Base-by-base conservation (phyloP, 1,140 invertebrate species). In the Melanaphis sacchari region DNA sequence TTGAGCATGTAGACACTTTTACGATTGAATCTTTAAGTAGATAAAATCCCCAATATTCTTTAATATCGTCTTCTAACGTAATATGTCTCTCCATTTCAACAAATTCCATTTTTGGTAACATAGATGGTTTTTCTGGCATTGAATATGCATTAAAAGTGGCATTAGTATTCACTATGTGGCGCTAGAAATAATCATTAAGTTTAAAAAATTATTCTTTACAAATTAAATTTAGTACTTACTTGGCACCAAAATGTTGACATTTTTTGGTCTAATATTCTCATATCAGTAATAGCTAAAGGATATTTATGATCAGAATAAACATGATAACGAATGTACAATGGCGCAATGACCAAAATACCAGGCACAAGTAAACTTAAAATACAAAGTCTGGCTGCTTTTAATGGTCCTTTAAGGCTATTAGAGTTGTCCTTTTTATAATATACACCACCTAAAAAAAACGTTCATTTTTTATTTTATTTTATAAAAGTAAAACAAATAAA, bases 31-130 rank as follows among this genome's bases (percentile, higher is more conserved):
- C 97, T 94, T 96, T 96, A 3, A 97, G 95, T n/a, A 98, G 95
- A 94, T 97, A 98, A 95, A 98, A 98, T 21, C 97, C 97, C 97
- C 97, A 98, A 94, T 97, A 98, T 95, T 98, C 97, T 95, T 97
- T 98, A 95, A 97, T 97, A 94, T 98, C 97, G 94, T 98, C 97
- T 93, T 97, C 96, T n/a, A 98, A 95, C 26, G 96, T 95, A 90
- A 97, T 94, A 93, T 97, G 95, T 88, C 97, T 96, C 3, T 96
- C 96, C 97, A 97, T 97, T 21, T 96, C 96, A 11, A 97, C 95
- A 0, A 96, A 96, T 31, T 96, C 95, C 31, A 96, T 94, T 43
- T 96, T 95, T 2, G 95, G 94, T 4, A 96, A 95, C 15, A 97
- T 94, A 93, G 95, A 94, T 0, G 97, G 97, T 11, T 95, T 95